Evolutionary conservation across 2,888 invertebrate genomes (phyloP), one percentile per base, ranked within the genome.

Genomic region (Trachelus iudaicus): DNA sequence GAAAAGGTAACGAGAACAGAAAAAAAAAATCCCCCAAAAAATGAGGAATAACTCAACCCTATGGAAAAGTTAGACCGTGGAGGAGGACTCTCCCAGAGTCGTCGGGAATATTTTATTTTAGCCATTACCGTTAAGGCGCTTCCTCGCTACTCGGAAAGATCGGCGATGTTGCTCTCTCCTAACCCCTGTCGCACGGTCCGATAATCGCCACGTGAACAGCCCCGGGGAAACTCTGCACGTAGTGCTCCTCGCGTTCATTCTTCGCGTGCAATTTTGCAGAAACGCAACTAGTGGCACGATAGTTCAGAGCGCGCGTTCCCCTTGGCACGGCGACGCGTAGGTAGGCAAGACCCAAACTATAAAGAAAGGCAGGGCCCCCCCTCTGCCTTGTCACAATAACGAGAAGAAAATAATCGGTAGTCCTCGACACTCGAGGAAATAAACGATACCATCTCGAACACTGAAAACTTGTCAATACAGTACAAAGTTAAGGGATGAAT

Each of bases 1-100:
- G 91, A 90, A 77, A 91, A 91, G 91, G 91, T 91, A 91, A 80
- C 69, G 6, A 69, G 74, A 74, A 34, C 11, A 15, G 34, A 73
- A 56, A 76, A 71, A 6, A 69, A 31, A 9, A 34, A 34, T n/a
- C n/a, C n/a, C 0, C 11, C 0, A 35, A 1, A 23, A n/a, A 69
- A 23, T 13, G 37, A 13, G 75, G 31, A 75, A 23, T 75, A 69
- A 68, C 33, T 13, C 1, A 31, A 30, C 34, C 40, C 23, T 34
- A 33, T 34, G 33, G 31, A 30, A 73, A 75, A 68, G 73, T n/a
- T 31, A n/a, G 34, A 69, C 33, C 31, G 15, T n/a, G 33, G 1
- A 33, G 68, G 12, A 11, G 33, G 35, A 35, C 35, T 35, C 35
- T 35, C 35, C 0, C 12, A 35, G 35, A 34, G 34, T 34, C 37